These are phyloP conservation scores for Chamaetylas fuelleborni DNA, from an alignment of 2,113 vertebrate genomes.

Conservation along the genomic window DNA sequence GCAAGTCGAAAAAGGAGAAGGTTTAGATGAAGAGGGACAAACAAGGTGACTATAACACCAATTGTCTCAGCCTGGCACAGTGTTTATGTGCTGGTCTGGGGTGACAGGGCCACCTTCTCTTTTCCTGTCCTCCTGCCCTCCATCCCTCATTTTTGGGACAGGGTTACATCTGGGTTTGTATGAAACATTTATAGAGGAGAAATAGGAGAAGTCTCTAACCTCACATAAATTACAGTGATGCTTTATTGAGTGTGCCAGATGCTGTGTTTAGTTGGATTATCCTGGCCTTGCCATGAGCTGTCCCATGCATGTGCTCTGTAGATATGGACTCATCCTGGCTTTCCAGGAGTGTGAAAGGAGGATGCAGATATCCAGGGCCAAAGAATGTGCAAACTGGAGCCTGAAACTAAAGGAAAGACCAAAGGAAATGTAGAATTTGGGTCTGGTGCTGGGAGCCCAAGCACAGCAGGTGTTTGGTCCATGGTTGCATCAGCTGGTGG, in stretches of 20 bases:
- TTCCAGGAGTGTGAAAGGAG: not conserved
- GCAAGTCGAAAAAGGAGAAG: not conserved
- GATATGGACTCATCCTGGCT: not conserved
- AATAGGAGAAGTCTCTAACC: not conserved
- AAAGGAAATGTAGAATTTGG: not conserved
- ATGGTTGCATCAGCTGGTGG: not conserved
- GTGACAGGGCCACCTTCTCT: rapidly evolving
- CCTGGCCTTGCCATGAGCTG: not conserved
- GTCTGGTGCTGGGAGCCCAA: not conserved
- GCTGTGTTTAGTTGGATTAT: not conserved
- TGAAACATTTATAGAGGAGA: not conserved
- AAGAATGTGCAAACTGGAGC: not conserved
- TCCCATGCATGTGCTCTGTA: not conserved
- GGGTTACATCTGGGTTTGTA: not conserved
- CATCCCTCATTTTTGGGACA: not conserved
- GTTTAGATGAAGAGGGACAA: not conserved
- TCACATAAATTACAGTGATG: not conserved
- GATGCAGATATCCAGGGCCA: not conserved
- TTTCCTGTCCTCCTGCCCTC: not conserved
- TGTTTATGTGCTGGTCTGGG: not conserved
- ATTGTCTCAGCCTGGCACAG: not conserved
- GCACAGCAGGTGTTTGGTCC: not conserved
- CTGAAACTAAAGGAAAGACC: not conserved
- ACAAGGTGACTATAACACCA: not conserved
- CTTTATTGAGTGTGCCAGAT: not conserved